Evolutionary conservation across 2,888 invertebrate species (phyloP).

Genomic region (Eulithis testata): DNA sequence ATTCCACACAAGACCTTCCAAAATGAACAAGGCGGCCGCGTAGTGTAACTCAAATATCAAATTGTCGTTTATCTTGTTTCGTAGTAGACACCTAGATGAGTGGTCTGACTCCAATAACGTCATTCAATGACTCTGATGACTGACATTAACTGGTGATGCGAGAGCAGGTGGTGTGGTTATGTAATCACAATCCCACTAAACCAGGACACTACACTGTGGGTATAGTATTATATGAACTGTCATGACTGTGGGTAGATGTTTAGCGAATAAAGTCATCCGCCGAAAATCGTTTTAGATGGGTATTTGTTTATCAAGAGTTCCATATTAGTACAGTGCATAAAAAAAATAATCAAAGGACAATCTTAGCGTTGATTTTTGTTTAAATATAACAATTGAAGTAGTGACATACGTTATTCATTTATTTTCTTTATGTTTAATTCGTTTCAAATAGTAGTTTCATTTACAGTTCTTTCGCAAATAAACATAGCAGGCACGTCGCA

Average conservation of each 20-base stretch:
- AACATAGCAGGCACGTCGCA: conserved; percentile 61
- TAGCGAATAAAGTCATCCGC: neutral
- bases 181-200: conserved; percentile 24
- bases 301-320: too few species aligned
- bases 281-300: too few species aligned
- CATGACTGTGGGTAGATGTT: neutral
- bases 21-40: neutral
- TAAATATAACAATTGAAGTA: too few species aligned
- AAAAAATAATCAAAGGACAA: too few species aligned
- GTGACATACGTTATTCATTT: too few species aligned
- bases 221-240: too few species aligned
- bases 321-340: too few species aligned
- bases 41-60: neutral
- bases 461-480: conserved; percentile 54
- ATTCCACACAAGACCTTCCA: too few species aligned
- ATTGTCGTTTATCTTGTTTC: neutral
- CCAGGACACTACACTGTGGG: neutral
- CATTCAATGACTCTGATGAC: conserved; percentile 44
- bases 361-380: too few species aligned
- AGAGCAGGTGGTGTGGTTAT: conserved; percentile 40
- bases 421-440: neutral
- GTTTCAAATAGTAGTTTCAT: conserved; percentile 13
- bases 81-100: neutral
- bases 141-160: conserved; percentile 55
- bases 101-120: conserved; percentile 32